Evolutionary conservation across 1,140 invertebrate species (phyloP), one percentile per base, ranked within the genome.

Genomic region (Drosophila burlai): DNA sequence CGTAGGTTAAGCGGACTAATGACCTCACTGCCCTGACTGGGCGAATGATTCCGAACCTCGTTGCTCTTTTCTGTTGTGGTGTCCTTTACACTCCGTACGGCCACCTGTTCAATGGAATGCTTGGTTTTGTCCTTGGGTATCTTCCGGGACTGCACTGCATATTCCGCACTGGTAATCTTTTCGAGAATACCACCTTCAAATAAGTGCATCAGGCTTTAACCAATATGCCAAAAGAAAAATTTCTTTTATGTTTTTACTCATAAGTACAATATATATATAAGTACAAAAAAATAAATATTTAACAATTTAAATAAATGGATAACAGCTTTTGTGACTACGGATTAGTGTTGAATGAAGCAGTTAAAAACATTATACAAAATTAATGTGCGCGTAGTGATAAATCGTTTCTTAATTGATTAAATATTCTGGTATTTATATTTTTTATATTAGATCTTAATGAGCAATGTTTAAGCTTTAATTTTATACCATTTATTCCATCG

Each of bases 151-250:
- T 96, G 93, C 31, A 94, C 95, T 77, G 95, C 95, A 79, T 96
- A 96, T 76, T 96, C 95, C 64, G 95, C 95, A 67, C 94, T 94
- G 0, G 96, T 96, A 54, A 96, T 96, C 21, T 21, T 21, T 21
- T 21, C 21, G 21, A 21, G 21, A 21, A 21, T 21, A 6, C 96
- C 96, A 21, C 95, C 95, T 93, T 96, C 95, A 80, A 96, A 96
- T 21, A 96, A 93, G 40, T 94, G 94, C 94, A 96, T 96, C 15
- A 96, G 84, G 21, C 96, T 96, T 43, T 13, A 18, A 4, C 1
- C 18, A 50, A 9, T 18, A 4, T 24, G 52, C 13, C 31, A 21
- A 31, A 18, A 31, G 8, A 2, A 13, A 18, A n/a, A 18, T 31
- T 3, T 11, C 0, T 10, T 6, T 26, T 49, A 13, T 24, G 18